Evolutionary conservation across 2,113 vertebrate genomes (phyloP), one percentile per base, ranked within the genome.

Genomic region (Leptocoma aspasia): DNA sequence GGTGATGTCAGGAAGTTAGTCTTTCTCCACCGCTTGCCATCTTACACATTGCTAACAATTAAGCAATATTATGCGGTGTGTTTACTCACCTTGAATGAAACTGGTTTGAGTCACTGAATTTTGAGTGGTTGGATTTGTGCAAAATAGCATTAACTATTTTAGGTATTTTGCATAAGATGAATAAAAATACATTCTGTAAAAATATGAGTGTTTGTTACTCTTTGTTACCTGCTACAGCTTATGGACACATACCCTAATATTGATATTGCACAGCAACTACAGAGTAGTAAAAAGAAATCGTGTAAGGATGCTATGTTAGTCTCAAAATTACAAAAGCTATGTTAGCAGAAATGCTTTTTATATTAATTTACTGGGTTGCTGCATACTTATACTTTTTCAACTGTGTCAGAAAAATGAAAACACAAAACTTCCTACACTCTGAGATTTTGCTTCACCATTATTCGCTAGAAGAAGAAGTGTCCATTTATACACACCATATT

Each of bases 81-180:
- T 76, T 91, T 92, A 61, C 66, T 91, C 11, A 61, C 10, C 21
- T n/a, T 57, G 57, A 91, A 90, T 88, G 9, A 86, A 91, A 53
- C 6, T 23, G 15, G 14, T 63, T 83, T 42, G 27, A 59, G 11
- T 59, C 13, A 19, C 7, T 63, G 45, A 42, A 70, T 50, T 80
- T 81, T 65, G n/a, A 12, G 7, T 26, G 33, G 35, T 56, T 12
- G 13, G 7, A 52, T 91, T 53, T 59, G 3, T 78, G 41, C 16
- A 76, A 77, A 75, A 61, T 28, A 50, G 0, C 2, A 20, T 20
- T 52, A 56, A 69, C 7, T 18, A 26, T 56, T 78, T 41, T 24
- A 27, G 30, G 15, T 35, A 30, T 44, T 89, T 85, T 68, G 7
- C 19, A n/a, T 59, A 57, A 44, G 5, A 72, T 49, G 4, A 87